Percentiles rank a stretch among this genome's conserved stretches.
Conservation (phyloP, 2,888 invertebrate genomes). For the Pedicia rivosa region DNA sequence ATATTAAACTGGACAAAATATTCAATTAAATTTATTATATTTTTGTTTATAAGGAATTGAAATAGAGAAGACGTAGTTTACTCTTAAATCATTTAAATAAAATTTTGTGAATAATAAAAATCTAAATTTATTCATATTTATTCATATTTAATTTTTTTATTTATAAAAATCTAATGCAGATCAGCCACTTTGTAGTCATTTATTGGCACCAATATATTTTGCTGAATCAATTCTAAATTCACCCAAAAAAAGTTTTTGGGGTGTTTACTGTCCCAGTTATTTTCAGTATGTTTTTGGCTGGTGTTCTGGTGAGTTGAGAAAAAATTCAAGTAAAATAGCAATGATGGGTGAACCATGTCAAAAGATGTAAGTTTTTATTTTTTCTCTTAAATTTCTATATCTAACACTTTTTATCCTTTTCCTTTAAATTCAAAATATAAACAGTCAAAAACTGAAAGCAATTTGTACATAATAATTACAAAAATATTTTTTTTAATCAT, state of each 20-base stretch:
- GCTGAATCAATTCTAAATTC: conserved; percentile 16
- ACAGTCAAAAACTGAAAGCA: neutral
- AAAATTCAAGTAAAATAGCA: neutral
- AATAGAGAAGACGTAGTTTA: too few species aligned
- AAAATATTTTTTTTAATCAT: neutral
- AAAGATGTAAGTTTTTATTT: conserved; percentile 13
- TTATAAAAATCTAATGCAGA: conserved; percentile 12
- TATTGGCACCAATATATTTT: conserved; percentile 17
- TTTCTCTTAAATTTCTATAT: conserved; percentile 5
- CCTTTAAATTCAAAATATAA: neutral
- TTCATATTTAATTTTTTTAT: neutral
- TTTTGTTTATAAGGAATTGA: too few species aligned
- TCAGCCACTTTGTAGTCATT: conserved; percentile 18
- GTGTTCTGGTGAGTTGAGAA: conserved; percentile 9
- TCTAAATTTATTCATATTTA: neutral
- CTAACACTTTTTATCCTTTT: too few species aligned
- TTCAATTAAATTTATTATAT: too few species aligned
- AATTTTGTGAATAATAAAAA: too few species aligned
- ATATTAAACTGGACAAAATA: too few species aligned
- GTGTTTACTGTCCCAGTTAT: conserved; percentile 16
- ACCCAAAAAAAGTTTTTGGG: conserved; percentile 16
- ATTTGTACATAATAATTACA: neutral
- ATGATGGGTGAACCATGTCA: conserved; percentile 17
- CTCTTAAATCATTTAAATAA: too few species aligned
- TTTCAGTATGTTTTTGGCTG: conserved; percentile 18